Evolutionary conservation across 2,888 invertebrate genomes (phyloP), one percentile per base, ranked within the genome.

Genomic region (Meta bourneti): DNA sequence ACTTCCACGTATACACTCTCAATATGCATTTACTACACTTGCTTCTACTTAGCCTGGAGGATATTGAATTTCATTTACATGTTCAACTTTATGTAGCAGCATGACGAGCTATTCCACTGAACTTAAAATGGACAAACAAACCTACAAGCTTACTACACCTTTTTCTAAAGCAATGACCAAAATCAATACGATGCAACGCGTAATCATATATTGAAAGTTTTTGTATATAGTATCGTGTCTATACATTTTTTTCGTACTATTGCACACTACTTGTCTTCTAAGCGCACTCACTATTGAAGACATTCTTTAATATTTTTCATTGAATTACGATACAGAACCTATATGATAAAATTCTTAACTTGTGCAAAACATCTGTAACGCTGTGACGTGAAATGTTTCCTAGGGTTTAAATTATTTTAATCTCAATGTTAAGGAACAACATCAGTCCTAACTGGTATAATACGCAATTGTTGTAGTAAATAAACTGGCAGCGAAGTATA

Each of bases 1-100:
- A 90, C 75, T 79, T 90, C 78, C 54, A 90, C 85, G 85, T 90
- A 81, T 75, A 80, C 85, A 85, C 70, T 61, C 61, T 74, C 85
- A 85, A 85, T 75, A 90, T 85, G 84, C 90, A 90, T 85, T 85
- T 85, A 90, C 48, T 52, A 77, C 69, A 77, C 75, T 20, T 49
- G 77, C 72, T 80, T 79, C 81, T 48, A 52, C 34, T 78, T 79
- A 20, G 72, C 52, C 80, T 72, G 20, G 71, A 54, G 20, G 8
- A 52, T 72, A 80, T 72, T 82, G 70, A 54, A 52, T 87, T 71
- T 80, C 48, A 82, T 82, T 82, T 70, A 11, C 19, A 51, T 51
- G 61, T 61, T 34, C 72, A 80, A 79, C 54, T 80, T 19, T 77
- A 9, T 81, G 34, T 75, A 61, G 75, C 75, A 88, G 79, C 19